Evolutionary conservation across 2,113 vertebrate genomes (phyloP), one percentile per base, ranked within the genome.

Genomic region (Cyprinodon variegatus): DNA sequence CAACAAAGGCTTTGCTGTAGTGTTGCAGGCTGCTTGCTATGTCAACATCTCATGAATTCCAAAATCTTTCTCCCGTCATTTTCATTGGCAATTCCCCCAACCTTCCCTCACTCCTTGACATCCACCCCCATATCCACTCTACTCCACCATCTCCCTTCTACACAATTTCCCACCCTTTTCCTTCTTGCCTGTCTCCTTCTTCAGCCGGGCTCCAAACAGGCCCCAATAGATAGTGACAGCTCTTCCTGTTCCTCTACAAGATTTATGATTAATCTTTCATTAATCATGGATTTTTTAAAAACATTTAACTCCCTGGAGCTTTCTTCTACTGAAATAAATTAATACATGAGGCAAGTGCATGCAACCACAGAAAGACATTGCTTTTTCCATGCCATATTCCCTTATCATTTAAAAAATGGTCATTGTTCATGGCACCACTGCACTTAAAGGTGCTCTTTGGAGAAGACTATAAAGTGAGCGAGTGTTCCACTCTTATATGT

Each of bases 221-320:
- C 73, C 89, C 79, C 93, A 94, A 94, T 90, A 87, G 65, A 92
- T 89, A 93, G 90, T 92, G 91, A 93, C 94, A 94, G 82, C 78
- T 84, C 91, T 93, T 95, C 91, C 91, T 92, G 88, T 93, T 91
- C 84, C 73, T 74, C 79, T 92, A 89, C 86, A 94, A 94, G 93
- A 93, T 93, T 86, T 74, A 94, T 92, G 92, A 94, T 94, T 89
- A 93, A 93, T 93, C 89, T 91, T 93, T 91, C 88, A 94, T 94
- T 94, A 91, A 94, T 92, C 88, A 92, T 85, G 68, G 72, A 79
- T 90, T 93, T 81, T 91, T 68, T 76, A 77, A 90, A 93, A 93
- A 89, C 91, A 91, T 92, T 53, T 82, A 65, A 61, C 77, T 92
- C 90, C 88, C 86, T 1, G 14, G 89, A 90, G 91, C 77, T 90